phyloP scores from a whole-genome alignment of 1,140 invertebrate genomes.

The Notospermus geniculatus region DNA sequence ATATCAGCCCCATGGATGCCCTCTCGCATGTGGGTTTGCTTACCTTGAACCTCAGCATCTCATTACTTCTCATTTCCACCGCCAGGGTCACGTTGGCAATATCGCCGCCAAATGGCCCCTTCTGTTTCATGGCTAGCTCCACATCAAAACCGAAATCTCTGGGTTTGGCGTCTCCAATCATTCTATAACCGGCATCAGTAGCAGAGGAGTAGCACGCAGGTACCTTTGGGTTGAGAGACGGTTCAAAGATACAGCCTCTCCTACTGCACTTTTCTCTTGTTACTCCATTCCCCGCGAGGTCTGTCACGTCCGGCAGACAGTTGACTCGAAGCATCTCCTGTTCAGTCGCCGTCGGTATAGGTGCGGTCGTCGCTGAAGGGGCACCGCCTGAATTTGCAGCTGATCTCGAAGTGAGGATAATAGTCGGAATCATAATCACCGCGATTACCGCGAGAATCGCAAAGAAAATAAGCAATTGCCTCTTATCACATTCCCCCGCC shows the following conservation, averaged over 20 bases:
- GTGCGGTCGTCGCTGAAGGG: too few species aligned
- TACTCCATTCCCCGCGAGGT: slow-evolving; percentile 14
- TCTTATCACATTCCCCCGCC: too few species aligned
- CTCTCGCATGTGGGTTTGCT: not conserved
- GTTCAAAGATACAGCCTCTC: slow-evolving; percentile 28
- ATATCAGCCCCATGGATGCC: too few species aligned
- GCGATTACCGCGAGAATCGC: too few species aligned
- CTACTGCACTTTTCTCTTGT: slow-evolving; percentile 26
- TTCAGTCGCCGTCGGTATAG: too few species aligned
- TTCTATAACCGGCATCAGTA: slow-evolving; percentile 27
- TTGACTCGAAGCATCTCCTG: too few species aligned
- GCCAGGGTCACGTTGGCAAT: slow-evolving; percentile 24
- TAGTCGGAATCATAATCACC: too few species aligned
- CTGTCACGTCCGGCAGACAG: too few species aligned
- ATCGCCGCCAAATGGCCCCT: slow-evolving; percentile 26
- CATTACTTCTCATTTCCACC: slow-evolving; percentile 26
- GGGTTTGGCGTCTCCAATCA: not conserved
- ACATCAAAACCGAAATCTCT: slow-evolving; percentile 23
- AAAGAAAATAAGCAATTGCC: too few species aligned
- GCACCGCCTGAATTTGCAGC: too few species aligned
- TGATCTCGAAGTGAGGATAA: too few species aligned
- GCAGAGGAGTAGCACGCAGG: slow-evolving; percentile 21
- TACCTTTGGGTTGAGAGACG: slow-evolving; percentile 12
- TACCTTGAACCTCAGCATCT: slow-evolving; percentile 34
- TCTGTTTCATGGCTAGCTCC: slow-evolving; percentile 20